These are phyloP conservation scores for Aphidius ervi DNA, from an alignment of 1,140 invertebrate genomes.

Conservation along the genomic window DNA sequence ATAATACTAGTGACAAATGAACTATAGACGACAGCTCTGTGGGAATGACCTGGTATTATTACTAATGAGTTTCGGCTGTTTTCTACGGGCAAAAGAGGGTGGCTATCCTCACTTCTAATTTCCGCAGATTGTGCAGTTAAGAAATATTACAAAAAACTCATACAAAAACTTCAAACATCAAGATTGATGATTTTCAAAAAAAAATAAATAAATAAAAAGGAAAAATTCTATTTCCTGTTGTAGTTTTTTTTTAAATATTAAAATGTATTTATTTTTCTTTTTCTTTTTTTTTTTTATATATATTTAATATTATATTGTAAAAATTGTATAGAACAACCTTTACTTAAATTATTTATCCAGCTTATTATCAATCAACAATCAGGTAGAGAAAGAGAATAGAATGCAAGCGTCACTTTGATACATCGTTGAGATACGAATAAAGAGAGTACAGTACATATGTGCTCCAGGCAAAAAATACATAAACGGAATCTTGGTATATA, in stretches of 20 bases:
- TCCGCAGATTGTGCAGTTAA: slow-evolving; percentile 19
- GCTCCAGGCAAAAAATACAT: background rate
- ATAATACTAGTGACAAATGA: slow-evolving; percentile 23
- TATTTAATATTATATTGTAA: background rate
- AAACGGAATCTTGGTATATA: background rate
- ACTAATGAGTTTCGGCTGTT: slow-evolving; percentile 29
- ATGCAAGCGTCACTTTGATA: slow-evolving; percentile 28
- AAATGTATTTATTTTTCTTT: background rate
- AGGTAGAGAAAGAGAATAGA: background rate
- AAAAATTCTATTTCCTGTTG: slow-evolving; percentile 4
- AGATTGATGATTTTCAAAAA: slow-evolving; percentile 13
- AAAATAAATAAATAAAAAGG: slow-evolving; percentile 11
- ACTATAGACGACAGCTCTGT: slow-evolving; percentile 15
- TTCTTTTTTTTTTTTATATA: background rate
- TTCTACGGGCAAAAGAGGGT: slow-evolving; percentile 1
- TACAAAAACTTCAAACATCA: background rate
- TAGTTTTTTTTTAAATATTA: background rate
- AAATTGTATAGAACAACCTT: background rate
- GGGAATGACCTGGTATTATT: slow-evolving; percentile 19
- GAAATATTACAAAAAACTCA: slow-evolving; percentile 13
- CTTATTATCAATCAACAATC: slow-evolving; percentile 12
- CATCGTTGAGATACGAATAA: slow-evolving; percentile 20
- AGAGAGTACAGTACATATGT: background rate
- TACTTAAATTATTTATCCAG: slow-evolving; percentile 9
- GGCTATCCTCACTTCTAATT: slow-evolving; percentile 18